phyloP scores from a whole-genome alignment of 2,113 vertebrate genomes.

The Narcine bancroftii region DNA sequence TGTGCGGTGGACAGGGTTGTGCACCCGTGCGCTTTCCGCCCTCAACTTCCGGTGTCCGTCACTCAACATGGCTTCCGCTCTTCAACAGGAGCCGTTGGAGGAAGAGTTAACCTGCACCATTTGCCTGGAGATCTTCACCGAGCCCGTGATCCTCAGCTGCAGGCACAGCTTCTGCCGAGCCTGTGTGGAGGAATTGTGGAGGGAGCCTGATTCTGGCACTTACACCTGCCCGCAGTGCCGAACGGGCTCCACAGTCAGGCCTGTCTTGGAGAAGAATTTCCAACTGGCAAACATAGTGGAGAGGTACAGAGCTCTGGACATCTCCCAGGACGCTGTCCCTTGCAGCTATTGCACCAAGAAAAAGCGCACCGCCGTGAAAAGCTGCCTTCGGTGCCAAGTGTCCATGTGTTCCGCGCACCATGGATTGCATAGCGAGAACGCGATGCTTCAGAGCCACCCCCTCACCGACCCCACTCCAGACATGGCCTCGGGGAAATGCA shows the following conservation, averaged over 20 bases:
- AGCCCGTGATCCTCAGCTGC: constrained; percentile 24
- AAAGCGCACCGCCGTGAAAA: constrained; percentile 50
- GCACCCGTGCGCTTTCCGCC: background rate
- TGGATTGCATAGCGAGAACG: background rate
- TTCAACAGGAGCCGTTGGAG: constrained; percentile 28
- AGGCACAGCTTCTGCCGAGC: constrained; percentile 36
- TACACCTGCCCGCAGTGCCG: constrained; percentile 62
- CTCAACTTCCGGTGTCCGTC: background rate
- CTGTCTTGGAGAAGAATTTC: constrained; percentile 56
- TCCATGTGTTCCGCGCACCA: constrained; percentile 54
- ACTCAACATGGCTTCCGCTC: constrained; percentile 3
- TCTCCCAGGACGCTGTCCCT: constrained; percentile 33
- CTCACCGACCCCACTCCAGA: background rate
- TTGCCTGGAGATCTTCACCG: constrained; percentile 26
- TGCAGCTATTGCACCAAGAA: constrained; percentile 56
- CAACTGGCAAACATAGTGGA: constrained; percentile 60
- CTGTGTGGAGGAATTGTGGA: constrained; percentile 15
- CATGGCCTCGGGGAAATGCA: background rate
- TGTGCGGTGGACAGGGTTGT: background rate
- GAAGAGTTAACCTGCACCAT: constrained; percentile 28
- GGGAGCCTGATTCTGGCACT: constrained; percentile 41
- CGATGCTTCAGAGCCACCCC: background rate
- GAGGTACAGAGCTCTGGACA: constrained; percentile 45
- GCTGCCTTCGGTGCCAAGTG: constrained; percentile 63
- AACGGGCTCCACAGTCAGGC: constrained; percentile 44